Evolutionary conservation across 37 sponge, comb jelly and placozoan genomes (phyloP).

Genomic region (Oscarella lobularis): DNA sequence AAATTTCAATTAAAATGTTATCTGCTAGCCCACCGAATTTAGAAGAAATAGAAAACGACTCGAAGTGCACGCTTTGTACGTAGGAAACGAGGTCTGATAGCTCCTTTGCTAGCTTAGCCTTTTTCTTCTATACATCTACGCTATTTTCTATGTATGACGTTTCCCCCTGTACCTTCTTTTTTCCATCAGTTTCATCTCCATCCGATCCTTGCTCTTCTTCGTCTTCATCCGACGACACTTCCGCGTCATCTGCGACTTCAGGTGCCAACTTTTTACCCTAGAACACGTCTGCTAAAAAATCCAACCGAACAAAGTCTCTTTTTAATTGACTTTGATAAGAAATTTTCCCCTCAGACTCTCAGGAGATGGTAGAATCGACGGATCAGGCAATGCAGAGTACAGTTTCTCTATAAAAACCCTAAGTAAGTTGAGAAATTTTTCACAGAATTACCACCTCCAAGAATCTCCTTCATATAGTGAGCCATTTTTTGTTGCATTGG

Average conservation of each 20-base stretch:
- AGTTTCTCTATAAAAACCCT: constrained; percentile 9
- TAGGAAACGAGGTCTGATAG: not conserved
- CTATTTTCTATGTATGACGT: too few species aligned
- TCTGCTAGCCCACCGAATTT: too few species aligned
- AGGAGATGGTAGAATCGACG: constrained; percentile 32
- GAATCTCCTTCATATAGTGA: not conserved
- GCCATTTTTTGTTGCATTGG: constrained; percentile 46
- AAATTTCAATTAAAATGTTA: too few species aligned
- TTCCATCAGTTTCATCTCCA: constrained; percentile 15
- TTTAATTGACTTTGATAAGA: constrained; percentile 37
- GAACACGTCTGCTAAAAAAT: not conserved
- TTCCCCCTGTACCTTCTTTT: too few species aligned
- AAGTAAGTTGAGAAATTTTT: not conserved
- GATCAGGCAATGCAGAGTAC: constrained; percentile 8
- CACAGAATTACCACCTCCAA: constrained; percentile 11
- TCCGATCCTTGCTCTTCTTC: constrained; percentile 15
- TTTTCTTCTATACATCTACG: too few species aligned
- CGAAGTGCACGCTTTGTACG: not conserved
- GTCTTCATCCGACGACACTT: too few species aligned
- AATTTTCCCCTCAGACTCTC: constrained; percentile 39
- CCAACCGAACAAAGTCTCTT: too few species aligned
- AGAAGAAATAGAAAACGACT: too few species aligned
- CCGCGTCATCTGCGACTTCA: not conserved
- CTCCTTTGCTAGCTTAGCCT: not conserved
- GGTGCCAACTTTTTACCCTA: constrained; percentile 18